Evolutionary conservation across 2,888 invertebrate species (phyloP).

Genomic region (Epistrophe grossulariae): DNA sequence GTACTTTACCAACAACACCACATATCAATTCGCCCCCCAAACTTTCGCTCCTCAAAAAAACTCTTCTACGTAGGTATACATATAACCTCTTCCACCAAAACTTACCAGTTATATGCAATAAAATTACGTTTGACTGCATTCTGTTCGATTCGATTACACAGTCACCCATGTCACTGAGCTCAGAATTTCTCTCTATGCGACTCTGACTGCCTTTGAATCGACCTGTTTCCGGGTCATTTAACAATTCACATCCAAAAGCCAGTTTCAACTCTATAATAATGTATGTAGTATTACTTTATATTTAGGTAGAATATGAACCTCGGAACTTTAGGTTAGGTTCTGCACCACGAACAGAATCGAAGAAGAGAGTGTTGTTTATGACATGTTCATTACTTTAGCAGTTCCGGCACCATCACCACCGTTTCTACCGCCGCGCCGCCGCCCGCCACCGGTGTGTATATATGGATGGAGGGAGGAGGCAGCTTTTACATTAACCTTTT

Average conservation of each 20-base stretch:
- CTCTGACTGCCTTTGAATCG: constrained; percentile 60
- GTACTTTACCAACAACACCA: constrained; percentile 31
- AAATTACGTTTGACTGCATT: constrained; percentile 76
- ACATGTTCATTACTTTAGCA: constrained; percentile 73
- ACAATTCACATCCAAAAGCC: constrained; percentile 59
- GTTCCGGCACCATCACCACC: constrained; percentile 45
- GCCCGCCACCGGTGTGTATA: not conserved
- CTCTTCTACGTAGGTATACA: no score
- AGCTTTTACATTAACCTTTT: constrained; percentile 61
- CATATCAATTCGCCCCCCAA: constrained; percentile 13
- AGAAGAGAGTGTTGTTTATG: constrained; percentile 70
- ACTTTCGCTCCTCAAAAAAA: not conserved
- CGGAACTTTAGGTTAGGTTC: constrained; percentile 50
- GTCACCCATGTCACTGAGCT: constrained; percentile 72
- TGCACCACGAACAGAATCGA: constrained; percentile 59
- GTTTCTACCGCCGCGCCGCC: no score
- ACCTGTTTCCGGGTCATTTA: constrained; percentile 75
- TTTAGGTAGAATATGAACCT: not conserved
- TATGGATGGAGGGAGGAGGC: constrained; percentile 2
- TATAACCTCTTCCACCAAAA: constrained; percentile 37
- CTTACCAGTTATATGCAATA: constrained; percentile 65
- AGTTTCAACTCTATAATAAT: constrained; percentile 4
- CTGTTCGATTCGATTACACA: constrained; percentile 76
- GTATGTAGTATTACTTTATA: constrained; percentile 2
- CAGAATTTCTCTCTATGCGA: constrained; percentile 17